phyloP scores from a whole-genome alignment of 1,140 invertebrate genomes.

The Mycetomoellerius zeteki region DNA sequence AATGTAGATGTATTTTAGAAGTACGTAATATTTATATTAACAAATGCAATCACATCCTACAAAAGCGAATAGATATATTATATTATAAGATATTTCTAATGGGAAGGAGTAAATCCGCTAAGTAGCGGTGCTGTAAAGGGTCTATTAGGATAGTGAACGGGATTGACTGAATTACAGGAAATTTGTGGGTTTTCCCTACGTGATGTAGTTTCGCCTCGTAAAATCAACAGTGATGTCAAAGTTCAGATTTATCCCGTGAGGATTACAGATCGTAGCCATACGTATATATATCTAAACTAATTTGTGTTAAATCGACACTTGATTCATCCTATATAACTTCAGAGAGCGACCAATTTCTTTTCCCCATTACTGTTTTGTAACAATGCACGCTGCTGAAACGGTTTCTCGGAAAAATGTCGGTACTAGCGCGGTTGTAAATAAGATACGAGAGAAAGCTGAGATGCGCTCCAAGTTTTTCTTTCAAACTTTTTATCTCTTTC shows the following conservation, averaged over 20 bases:
- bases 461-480: background rate
- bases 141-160: background rate
- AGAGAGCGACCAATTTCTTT: conserved; percentile 26
- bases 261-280: background rate
- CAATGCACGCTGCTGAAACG: conserved; percentile 1
- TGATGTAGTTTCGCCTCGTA: conserved; percentile 25
- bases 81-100: conserved; percentile 9
- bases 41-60: background rate
- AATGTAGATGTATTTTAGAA: background rate
- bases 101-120: background rate
- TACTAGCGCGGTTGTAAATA: conserved; percentile 26
- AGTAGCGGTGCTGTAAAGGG: background rate
- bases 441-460: conserved; percentile 31
- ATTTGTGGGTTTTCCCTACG: conserved; percentile 3
- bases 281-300: conserved; percentile 31
- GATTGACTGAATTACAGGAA: conserved; percentile 26
- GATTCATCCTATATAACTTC: background rate
- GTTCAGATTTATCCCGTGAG: conserved; percentile 48
- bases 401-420: conserved; percentile 30
- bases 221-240: conserved; percentile 47
- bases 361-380: conserved; percentile 6
- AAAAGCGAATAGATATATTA: background rate
- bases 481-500: conserved; percentile 4
- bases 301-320: conserved; percentile 44
- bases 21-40: background rate